Evolutionary conservation across 2,797 vertebrate genomes (phyloP).

Genomic region (Coregonus sp.): DNA sequence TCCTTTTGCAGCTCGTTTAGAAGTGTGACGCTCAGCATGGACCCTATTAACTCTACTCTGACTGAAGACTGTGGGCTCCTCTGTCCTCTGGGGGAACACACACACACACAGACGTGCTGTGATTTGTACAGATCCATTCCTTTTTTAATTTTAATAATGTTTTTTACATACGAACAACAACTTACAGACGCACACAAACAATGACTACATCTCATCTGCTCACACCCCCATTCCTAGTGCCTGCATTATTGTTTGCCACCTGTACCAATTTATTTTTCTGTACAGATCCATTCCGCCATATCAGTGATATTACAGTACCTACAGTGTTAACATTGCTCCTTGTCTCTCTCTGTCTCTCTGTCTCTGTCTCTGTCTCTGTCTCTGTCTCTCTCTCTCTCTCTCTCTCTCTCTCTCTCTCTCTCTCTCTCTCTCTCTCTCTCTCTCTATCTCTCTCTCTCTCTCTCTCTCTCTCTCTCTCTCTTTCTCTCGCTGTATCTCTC

Average conservation of each 20-base stretch:
- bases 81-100: not conserved
- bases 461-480: too few relatives aligned
- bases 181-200: too few relatives aligned
- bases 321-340: not conserved
- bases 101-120: too few relatives aligned
- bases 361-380: slow-evolving; percentile 6
- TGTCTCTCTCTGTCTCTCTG: slow-evolving; percentile 20
- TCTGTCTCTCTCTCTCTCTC: not conserved
- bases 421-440: too few relatives aligned
- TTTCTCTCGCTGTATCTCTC: too few relatives aligned
- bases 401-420: not conserved
- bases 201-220: too few relatives aligned
- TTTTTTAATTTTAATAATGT: too few relatives aligned
- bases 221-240: too few relatives aligned
- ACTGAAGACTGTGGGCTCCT: slow-evolving; percentile 17
- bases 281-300: slow-evolving; percentile 45
- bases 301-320: slow-evolving; percentile 7
- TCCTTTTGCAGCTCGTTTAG: slow-evolving; percentile 64
- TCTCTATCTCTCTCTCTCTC: too few relatives aligned
- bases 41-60: slow-evolving; percentile 49
- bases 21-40: slow-evolving; percentile 58
- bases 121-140: too few relatives aligned
- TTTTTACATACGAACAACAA: too few relatives aligned
- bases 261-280: not conserved
- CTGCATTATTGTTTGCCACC: too few relatives aligned